Percentiles rank a stretch among this genome's conserved stretches.
Conservation (phyloP, 1,140 invertebrate genomes). For the Venturia canescens region DNA sequence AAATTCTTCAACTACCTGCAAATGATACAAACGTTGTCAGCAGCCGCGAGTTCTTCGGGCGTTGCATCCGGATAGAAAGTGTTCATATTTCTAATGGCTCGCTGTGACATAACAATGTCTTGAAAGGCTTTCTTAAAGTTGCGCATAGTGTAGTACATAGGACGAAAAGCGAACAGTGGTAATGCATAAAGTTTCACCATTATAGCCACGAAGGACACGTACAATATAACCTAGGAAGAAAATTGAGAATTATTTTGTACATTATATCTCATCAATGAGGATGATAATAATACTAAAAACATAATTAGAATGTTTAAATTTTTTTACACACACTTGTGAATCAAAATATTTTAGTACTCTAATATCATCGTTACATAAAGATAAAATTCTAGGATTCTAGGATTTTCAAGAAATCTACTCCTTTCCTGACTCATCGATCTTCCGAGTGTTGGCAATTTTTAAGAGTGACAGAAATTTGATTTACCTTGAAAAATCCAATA, state of each 20-base stretch:
- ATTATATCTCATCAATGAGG: too few species aligned
- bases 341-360: too few species aligned
- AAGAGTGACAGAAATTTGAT: not conserved
- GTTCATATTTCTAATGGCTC: conserved; percentile 99
- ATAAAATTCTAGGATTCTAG: too few species aligned
- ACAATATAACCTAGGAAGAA: conserved; percentile 89
- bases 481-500: conserved; percentile 89
- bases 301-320: too few species aligned
- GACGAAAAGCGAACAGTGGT: conserved; percentile 98
- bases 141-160: conserved; percentile 99
- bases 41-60: conserved; percentile 92
- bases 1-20: conserved; percentile 84
- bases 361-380: too few species aligned
- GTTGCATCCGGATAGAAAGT: conserved; percentile 98
- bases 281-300: too few species aligned
- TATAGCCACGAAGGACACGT: conserved; percentile 95
- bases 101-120: conserved; percentile 97
- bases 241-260: too few species aligned
- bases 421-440: too few species aligned
- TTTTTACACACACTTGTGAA: too few species aligned
- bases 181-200: conserved; percentile 99
- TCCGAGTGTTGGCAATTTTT: too few species aligned
- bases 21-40: conserved; percentile 99
- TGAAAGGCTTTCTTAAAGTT: conserved; percentile 99
- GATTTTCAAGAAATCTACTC: too few species aligned